Evolutionary conservation across 2,888 invertebrate species (phyloP), one percentile per base, ranked within the genome.

Genomic region (Scaptomyza tumidula): DNA sequence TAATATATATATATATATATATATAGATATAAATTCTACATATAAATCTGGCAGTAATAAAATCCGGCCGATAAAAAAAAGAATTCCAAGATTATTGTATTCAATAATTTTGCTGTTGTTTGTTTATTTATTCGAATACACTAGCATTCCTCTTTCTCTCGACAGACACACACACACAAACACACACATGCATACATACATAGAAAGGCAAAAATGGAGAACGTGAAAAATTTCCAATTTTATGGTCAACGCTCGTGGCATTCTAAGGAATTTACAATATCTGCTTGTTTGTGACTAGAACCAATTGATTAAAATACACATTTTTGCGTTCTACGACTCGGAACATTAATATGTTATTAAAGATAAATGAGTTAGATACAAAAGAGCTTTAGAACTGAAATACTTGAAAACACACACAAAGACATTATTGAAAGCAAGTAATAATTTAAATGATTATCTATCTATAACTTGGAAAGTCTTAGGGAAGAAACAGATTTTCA

Each of bases 201-300:
- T 16, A 46, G 14, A 0, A 7, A 39, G 24, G 16, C 46, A 45
- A 43, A 44, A 43, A 50, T n/a, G 50, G 46, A 57, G 69, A 86
- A 75, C 84, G 86, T 86, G 86, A 75, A 86, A 88, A 78, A 86
- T 88, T 83, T 88, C 64, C 54, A 88, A 84, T 83, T 84, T 84
- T 80, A 84, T 85, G 89, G 79, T 75, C 69, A 73, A 65, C 75
- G 87, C 88, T 88, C 81, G 85, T 86, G 84, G 87, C 88, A 78
- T 71, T 59, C 70, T 49, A 44, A 56, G 83, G 80, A 82, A 85
- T 85, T 62, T 75, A 55, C 55, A 73, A 73, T 54, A 76, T 59
- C 31, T 16, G 35, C 46, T 60, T 54, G 56, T 50, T 60, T 78
- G 60, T 45, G 69, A 70, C 75, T 59, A 68, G 75, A 85, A 62